Evolutionary conservation across 2,888 invertebrate species (phyloP), one percentile per base, ranked within the genome.

Genomic region (Tethea ocularis): DNA sequence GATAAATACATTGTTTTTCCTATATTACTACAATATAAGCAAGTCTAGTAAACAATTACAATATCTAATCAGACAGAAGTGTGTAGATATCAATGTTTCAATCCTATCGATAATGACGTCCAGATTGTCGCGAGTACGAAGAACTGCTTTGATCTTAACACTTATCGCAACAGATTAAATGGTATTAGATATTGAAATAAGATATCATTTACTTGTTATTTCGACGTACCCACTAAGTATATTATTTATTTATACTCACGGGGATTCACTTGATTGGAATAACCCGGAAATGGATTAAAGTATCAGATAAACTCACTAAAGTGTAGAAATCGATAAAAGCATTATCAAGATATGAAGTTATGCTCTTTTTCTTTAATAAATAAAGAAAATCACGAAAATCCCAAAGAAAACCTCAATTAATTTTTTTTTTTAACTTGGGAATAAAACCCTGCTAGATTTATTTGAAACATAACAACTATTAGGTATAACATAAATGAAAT

Each of bases 101-200:
- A 59, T 61, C 56, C 60, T 69, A 72, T 74, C 66, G 58, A 60
- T 36, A 61, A 63, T 63, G 65, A 61, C 65, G 64, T 54, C 46
- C 59, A 69, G 78, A 78, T 80, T 77, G 73, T 57, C 74, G 71
- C 67, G 64, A 69, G 61, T 77, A 74, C 76, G 53, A 66, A 69
- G 77, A 78, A 81, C 63, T 73, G 66, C 79, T 86, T 86, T 84
- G 84, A 85, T 84, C 82, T 75, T 74, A 58, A 57, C 38, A 61
- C 59, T 74, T 76, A 79, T 78, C 75, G 52, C 51, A 53, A 58
- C 24, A 61, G 69, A 77, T 74, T 69, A 69, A 62, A 54, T 22
- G 23, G 58, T 56, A 60, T 58, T 56, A 59, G 59, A 53, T 57
- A 55, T 52, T 53, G 29, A 5, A 33, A 29, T 15, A 51, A 24